Conservation (phyloP, 2,888 invertebrate genomes). For the Ethmia dodecea region DNA sequence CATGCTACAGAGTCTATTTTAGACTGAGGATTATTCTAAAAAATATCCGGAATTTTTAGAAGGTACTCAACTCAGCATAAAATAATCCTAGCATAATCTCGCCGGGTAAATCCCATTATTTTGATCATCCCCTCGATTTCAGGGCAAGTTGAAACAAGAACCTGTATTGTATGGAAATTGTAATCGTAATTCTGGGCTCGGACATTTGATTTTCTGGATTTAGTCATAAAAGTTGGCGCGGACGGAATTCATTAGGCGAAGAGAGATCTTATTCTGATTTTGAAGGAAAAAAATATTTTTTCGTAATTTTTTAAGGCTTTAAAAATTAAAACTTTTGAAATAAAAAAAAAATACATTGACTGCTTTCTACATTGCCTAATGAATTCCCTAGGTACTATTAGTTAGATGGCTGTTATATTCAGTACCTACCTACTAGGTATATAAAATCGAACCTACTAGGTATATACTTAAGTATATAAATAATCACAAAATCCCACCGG, state of each 20-base stretch:
- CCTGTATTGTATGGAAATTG: conserved; percentile 25
- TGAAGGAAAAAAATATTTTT: too few relatives aligned
- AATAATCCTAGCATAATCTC: conserved; percentile 75
- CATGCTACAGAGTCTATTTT: too few relatives aligned
- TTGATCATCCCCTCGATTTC: conserved; percentile 58
- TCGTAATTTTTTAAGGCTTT: too few relatives aligned
- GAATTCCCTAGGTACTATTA: too few relatives aligned
- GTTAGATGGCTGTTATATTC: too few relatives aligned
- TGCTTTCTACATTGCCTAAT: too few relatives aligned
- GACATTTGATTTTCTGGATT: conserved; percentile 46
- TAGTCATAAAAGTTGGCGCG: conserved; percentile 38
- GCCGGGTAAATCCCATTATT: conserved; percentile 72
- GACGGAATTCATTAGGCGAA: conserved; percentile 36
- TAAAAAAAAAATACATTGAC: too few relatives aligned
- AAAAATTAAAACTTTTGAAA: too few relatives aligned
- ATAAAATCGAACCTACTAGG: too few relatives aligned
- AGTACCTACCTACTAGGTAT: too few relatives aligned
- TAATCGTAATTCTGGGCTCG: conserved; percentile 32
- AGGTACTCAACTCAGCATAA: too few relatives aligned
- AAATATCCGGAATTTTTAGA: conserved; percentile 52
- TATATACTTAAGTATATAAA: background rate
- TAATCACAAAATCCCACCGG: too few relatives aligned
- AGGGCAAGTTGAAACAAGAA: conserved; percentile 23
- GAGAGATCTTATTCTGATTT: conserved; percentile 12
- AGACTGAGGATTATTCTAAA: conserved; percentile 50